Base-by-base conservation (phyloP, 1,140 invertebrate genomes). In the Hetaerina americana region DNA sequence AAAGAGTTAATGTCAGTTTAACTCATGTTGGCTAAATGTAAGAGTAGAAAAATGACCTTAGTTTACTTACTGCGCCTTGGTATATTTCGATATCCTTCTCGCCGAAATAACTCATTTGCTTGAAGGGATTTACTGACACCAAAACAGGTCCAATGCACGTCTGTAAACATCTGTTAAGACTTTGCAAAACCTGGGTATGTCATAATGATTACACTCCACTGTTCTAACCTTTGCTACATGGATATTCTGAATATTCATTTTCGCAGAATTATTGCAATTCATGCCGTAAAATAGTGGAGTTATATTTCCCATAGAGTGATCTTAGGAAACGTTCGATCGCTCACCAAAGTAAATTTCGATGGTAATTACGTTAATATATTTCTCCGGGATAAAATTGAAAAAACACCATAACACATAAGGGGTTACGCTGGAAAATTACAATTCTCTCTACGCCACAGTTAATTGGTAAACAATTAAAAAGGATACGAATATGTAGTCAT, bases 121-220 rank as follows among this genome's bases (percentile, higher is more conserved):
- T 91, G 81, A 92, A 92, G 8, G 91, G 91, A 79, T 93, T 93
- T 24, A 93, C 85, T 0, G 90, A 90, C 49, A 93, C 89, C 68
- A 93, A 79, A 26, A 93, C 91, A 66, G 90, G 90, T 12, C 91
- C 91, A 76, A 93, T 92, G 79, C 92, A 92, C 26, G 91, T 92
- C 89, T 92, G 75, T 69, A 75, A 72, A 10, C 10, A 57, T 57
- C 22, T 2, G 40, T 12, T 57, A 2, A 57, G 40, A n/a, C 8
- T 22, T 15, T 68, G 66, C 25, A 25, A 57, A 2, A 57, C 15
- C 22, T 5, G 22, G 22, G 10, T 5, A 57, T 3, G 10, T 1
- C 2, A 1, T 68, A 5, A 5, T 68, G 26, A 3, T 3, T 3
- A 15, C n/a, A 1, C 66, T 24, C 22, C 0, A 5, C 40, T 71